Evolutionary conservation across 2,113 vertebrate genomes (phyloP).

Genomic region (Hemicordylus capensis): DNA sequence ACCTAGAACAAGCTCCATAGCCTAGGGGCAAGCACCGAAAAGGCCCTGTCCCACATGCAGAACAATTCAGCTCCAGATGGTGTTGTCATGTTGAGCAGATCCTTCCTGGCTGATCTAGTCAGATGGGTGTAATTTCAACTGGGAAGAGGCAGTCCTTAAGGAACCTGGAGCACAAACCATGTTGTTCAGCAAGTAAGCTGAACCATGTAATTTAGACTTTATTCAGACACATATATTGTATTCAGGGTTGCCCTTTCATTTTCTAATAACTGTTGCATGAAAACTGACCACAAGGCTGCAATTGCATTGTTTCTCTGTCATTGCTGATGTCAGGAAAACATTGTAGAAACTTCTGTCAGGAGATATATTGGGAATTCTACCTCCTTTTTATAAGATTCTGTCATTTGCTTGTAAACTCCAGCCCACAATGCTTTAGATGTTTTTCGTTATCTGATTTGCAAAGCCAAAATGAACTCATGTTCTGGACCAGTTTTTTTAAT

Average conservation of each 20-base stretch:
- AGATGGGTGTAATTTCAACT: too few species aligned
- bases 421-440: neutral
- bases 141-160: too few species aligned
- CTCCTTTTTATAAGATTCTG: neutral
- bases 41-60: too few species aligned
- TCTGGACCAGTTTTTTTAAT: neutral
- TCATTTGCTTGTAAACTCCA: neutral
- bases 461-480: conserved; percentile 3
- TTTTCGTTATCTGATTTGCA: neutral
- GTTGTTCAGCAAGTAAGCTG: neutral
- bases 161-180: too few species aligned
- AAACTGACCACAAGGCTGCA: neutral
- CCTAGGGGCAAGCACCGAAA: too few species aligned
- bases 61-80: too few species aligned
- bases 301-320: neutral
- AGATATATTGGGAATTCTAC: neutral
- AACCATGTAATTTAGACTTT: neutral
- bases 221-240: neutral
- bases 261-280: neutral
- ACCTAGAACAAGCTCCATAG: too few species aligned
- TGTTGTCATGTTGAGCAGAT: too few species aligned
- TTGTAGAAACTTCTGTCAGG: neutral
- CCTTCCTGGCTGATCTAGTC: too few species aligned
- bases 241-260: neutral
- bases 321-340: neutral